A percentile compares a stretch with the other conserved stretches of the same genome.
Conservation (phyloP, 2,888 invertebrate species). For the Stegana nigrithorax region DNA sequence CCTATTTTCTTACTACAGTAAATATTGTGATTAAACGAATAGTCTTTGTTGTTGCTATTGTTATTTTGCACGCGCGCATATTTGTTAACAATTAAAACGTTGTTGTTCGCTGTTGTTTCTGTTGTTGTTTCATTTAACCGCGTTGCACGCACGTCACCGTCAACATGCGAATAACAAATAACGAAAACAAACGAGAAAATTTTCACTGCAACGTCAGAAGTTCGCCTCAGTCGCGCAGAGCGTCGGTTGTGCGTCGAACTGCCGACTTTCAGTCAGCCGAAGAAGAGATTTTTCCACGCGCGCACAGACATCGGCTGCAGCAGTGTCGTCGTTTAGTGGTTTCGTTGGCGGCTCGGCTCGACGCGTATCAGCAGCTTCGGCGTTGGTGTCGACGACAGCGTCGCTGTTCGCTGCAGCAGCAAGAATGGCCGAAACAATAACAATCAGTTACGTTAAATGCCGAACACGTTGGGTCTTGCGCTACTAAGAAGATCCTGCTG, state of each 20-base stretch:
- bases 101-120: conserved; percentile 19
- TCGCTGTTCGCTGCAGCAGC: conserved; percentile 21
- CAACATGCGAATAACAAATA: conserved; percentile 67
- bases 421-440: not conserved
- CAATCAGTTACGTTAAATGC: too few relatives aligned
- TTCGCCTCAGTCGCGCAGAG: not conserved
- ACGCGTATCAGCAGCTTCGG: conserved; percentile 33
- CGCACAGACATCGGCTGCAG: not conserved
- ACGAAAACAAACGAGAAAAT: conserved; percentile 61
- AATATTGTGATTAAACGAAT: not conserved
- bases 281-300: conserved; percentile 56
- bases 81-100: conserved; percentile 19
- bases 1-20: not conserved
- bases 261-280: not conserved
- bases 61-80: conserved; percentile 39
- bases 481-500: too few relatives aligned
- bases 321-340: conserved; percentile 37
- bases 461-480: too few relatives aligned
- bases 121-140: conserved; percentile 27
- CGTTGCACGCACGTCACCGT: conserved; percentile 61
- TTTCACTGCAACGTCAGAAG: conserved; percentile 53
- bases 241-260: not conserved
- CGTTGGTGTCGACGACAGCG: conserved; percentile 26
- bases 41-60: conserved; percentile 28
- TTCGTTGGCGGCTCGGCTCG: too few relatives aligned